Percentiles rank a stretch among this genome's conserved stretches.
Conservation (phyloP, 2,797 vertebrate species). For the Silurus aristotelis region DNA sequence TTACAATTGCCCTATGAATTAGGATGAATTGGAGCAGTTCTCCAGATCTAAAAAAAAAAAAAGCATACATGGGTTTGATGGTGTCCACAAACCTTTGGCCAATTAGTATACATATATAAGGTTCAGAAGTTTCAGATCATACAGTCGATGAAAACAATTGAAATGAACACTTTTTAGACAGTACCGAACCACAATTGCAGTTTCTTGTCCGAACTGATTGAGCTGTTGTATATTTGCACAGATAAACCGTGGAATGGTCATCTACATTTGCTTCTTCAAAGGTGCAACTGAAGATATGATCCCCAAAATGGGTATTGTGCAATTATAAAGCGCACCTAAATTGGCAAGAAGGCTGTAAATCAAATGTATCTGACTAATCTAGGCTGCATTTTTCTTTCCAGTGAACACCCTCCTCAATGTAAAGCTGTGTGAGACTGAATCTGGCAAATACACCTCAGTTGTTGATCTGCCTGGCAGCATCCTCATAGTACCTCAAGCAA, state of each 20-base stretch:
- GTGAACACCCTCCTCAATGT: conserved; percentile 83
- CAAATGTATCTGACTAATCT: too few species aligned
- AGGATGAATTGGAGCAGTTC: neutral
- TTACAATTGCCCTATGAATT: neutral
- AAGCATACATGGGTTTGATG: neutral
- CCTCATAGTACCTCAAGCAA: conserved; percentile 92
- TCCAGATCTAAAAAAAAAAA: neutral
- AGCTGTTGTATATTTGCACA: conserved; percentile 63
- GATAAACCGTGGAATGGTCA: conserved; percentile 88
- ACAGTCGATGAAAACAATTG: neutral
- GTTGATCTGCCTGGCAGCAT: conserved; percentile 86
- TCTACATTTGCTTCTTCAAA: conserved; percentile 95
- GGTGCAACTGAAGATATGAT: conserved; percentile 85
- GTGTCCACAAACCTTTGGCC: neutral
- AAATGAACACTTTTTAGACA: neutral
- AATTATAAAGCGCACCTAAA: neutral
- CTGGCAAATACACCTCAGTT: conserved; percentile 80
- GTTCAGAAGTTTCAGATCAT: neutral
- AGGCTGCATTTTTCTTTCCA: conserved; percentile 59
- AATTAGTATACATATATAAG: neutral
- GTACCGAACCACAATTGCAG: neutral
- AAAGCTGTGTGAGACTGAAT: conserved; percentile 85
- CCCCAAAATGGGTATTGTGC: conserved; percentile 86
- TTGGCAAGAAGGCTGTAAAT: neutral
- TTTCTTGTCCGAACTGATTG: neutral